Percentiles rank a stretch among this genome's conserved stretches.
phyloP scores from a whole-genome alignment of 1,140 invertebrate species.

The Babylonia areolata region DNA sequence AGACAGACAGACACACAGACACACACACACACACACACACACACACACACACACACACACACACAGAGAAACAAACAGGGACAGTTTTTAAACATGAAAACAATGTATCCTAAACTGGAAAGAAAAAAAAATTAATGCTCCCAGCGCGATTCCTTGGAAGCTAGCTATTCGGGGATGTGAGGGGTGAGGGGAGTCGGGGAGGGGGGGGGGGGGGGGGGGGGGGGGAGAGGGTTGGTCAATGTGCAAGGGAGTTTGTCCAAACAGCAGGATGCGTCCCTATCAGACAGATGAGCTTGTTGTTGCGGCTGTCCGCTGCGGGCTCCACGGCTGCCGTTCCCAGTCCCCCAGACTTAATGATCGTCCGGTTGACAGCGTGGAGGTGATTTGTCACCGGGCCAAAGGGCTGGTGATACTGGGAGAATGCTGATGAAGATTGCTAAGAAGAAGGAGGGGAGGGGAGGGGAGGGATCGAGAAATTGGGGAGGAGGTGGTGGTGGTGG shows the following conservation, averaged over 20 bases:
- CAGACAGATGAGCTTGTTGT: neutral
- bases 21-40: slow-evolving; percentile 14
- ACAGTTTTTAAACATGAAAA: neutral
- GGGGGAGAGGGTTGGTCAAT: no score
- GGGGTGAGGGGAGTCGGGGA: no score
- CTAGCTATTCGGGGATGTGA: no score
- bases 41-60: neutral
- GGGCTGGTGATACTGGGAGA: neutral
- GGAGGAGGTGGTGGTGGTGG: no score
- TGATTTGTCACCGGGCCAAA: neutral
- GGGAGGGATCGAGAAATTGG: no score
- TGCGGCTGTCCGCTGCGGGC: neutral
- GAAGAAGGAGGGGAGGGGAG: no score
- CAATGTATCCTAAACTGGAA: no score
- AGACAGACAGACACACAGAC: neutral
- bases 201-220: no score
- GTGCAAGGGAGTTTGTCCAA: no score
- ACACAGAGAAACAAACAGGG: neutral
- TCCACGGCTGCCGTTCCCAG: neutral
- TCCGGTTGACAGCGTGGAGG: neutral
- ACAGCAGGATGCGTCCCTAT: no score
- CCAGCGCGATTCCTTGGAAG: no score
- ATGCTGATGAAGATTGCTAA: neutral
- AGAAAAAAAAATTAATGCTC: no score
- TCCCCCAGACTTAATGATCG: neutral